Conservation (phyloP, 1,140 invertebrate genomes). For the Penaeus vannamei region DNA sequence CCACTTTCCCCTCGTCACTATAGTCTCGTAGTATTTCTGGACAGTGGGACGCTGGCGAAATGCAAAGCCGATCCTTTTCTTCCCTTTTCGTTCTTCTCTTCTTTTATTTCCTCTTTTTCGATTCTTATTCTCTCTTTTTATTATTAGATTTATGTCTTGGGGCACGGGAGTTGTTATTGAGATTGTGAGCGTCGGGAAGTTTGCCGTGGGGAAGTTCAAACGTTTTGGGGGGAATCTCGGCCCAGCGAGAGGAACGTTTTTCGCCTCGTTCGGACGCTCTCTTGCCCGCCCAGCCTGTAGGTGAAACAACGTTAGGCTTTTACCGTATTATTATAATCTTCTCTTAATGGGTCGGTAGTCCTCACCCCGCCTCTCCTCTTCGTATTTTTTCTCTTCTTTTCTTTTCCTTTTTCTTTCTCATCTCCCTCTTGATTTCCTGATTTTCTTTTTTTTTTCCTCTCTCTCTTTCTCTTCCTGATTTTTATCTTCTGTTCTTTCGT, state of each 20-base stretch:
- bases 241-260: no score
- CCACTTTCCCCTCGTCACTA: no score
- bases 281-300: no score
- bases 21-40: no score
- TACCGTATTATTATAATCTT: constrained; percentile 36
- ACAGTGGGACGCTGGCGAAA: no score
- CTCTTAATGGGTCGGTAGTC: constrained; percentile 33
- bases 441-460: background rate
- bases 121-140: background rate
- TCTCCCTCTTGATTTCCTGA: background rate
- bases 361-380: background rate
- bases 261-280: no score
- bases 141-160: background rate
- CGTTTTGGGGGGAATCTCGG: no score
- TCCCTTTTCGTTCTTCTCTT: background rate
- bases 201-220: no score
- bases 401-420: background rate
- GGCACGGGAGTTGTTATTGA: no score
- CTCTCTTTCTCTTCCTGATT: background rate
- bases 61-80: background rate
- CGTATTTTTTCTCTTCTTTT: background rate
- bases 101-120: background rate
- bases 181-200: no score
- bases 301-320: constrained; percentile 26
- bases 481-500: background rate